Evolutionary conservation across 2,113 vertebrate species (phyloP), one percentile per base, ranked within the genome.

Genomic region (Charina bottae): DNA sequence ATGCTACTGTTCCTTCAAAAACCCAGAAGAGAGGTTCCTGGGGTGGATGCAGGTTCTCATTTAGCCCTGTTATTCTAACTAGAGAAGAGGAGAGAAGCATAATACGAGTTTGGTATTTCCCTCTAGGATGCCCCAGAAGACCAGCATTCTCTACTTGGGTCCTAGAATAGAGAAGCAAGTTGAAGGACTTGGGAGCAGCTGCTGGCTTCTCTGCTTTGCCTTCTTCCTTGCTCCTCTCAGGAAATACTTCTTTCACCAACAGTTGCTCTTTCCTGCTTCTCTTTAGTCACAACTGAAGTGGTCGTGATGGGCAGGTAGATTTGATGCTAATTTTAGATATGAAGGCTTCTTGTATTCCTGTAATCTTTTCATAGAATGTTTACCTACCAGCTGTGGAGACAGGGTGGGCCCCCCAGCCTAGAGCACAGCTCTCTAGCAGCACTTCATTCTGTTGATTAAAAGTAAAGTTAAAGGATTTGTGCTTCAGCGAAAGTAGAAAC

Each of bases 301-400:
- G 2, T 72, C 33, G 15, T 33, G 68, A 42, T 90, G 89, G 56
- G 42, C 10, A 56, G 26, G 13, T 42, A 78, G 72, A 78, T 78
- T 42, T 19, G 17, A 49, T 49, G 49, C 49, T 49, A 49, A 49
- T 49, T 49, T 49, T 49, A 49, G 49, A 49, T 49, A 49, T n/a
- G 15, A 19, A 33, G 12, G 5, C 37, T 6, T 91, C 24, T 78
- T 13, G 24, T n/a, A 87, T 12, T 33, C 37, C 15, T 95, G 89
- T 59, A 86, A 90, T 89, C 55, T 19, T 94, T 87, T 92, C n/a
- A 62, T 49, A 64, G 42, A 59, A 33, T 19, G 13, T 64, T 85
- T 85, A 68, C 64, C 55, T 93, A 83, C 91, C 90, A 95, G 91
- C 87, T 55, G 46, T 94, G 92, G 91, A 91, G 95, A 86, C 21